A percentile compares a stretch with the other conserved stretches of the same genome.
These are phyloP conservation scores for Acrobeloides nanus DNA, from an alignment of 2,888 invertebrate genomes.

Conservation along the genomic window DNA sequence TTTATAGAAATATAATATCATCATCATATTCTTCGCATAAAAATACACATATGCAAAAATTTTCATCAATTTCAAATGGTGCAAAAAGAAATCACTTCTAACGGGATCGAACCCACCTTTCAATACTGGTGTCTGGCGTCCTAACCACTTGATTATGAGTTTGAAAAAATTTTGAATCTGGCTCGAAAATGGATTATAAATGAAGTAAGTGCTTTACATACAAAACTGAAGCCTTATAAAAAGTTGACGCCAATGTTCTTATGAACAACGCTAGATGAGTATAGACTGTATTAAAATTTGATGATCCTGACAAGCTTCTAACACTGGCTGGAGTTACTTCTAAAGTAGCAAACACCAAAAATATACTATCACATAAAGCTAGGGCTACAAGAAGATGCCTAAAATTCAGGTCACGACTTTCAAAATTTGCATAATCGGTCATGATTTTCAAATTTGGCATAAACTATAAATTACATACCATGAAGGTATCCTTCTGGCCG, in stretches of 20 bases:
- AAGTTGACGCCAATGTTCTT: slow-evolving; percentile 49
- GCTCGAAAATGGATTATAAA: too few relatives aligned
- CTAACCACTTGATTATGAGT: too few relatives aligned
- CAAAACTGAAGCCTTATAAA: slow-evolving; percentile 52
- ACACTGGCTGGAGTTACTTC: slow-evolving; percentile 35
- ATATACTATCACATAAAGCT: slow-evolving; percentile 49
- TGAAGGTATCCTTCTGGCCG: slow-evolving; percentile 48
- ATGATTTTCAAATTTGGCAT: slow-evolving; percentile 2
- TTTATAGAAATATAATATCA: too few relatives aligned
- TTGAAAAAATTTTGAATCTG: too few relatives aligned
- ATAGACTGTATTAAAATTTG: slow-evolving; percentile 29
- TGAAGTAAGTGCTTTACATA: too few relatives aligned
- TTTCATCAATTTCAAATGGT: too few relatives aligned
- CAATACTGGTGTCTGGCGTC: too few relatives aligned
- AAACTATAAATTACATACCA: slow-evolving; percentile 28
- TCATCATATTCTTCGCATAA: too few relatives aligned
- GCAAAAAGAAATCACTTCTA: too few relatives aligned
- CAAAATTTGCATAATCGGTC: background rate
- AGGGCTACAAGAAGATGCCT: slow-evolving; percentile 49
- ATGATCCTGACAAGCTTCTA: slow-evolving; percentile 15
- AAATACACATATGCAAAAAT: too few relatives aligned
- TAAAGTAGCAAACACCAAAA: slow-evolving; percentile 48
- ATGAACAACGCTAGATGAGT: slow-evolving; percentile 42
- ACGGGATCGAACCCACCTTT: too few relatives aligned
- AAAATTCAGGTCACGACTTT: slow-evolving; percentile 1